Evolutionary conservation across 2,113 vertebrate species (phyloP).

Genomic region (zebrafish (Danio rerio)): DNA sequence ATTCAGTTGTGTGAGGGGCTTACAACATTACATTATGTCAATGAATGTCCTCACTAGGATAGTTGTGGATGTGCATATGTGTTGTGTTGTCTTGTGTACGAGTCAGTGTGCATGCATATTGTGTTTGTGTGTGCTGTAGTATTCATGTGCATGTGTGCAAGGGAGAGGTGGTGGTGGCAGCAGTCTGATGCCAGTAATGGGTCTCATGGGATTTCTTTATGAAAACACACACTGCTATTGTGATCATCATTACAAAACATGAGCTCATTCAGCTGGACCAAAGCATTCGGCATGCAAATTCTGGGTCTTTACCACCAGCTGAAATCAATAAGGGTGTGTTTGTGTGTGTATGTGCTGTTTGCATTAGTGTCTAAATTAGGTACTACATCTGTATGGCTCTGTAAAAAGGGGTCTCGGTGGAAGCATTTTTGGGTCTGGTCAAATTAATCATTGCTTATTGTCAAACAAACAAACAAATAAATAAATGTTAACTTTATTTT

Average conservation of each 20-base stretch:
- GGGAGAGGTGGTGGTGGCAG: conserved; percentile 34
- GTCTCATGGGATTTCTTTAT: conserved; percentile 38
- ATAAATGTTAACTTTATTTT: neutral
- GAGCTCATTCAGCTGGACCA: conserved; percentile 26
- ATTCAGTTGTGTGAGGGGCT: too few relatives aligned
- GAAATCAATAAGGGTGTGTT: neutral
- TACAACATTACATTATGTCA: too few relatives aligned
- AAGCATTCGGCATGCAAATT: conserved; percentile 26
- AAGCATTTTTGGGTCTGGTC: neutral
- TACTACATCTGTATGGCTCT: neutral
- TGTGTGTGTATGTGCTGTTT: neutral
- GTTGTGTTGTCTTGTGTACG: too few relatives aligned
- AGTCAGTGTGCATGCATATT: neutral
- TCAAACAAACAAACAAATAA: neutral
- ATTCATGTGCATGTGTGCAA: too few relatives aligned
- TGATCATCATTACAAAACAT: conserved; percentile 30
- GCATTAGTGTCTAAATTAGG: neutral
- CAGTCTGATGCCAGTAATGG: conserved; percentile 52
- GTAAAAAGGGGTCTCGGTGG: neutral
- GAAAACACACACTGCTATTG: conserved; percentile 48
- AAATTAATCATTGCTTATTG: neutral
- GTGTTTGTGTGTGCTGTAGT: too few relatives aligned
- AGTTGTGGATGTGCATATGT: too few relatives aligned
- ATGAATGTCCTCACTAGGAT: too few relatives aligned
- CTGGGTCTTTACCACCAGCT: neutral